Base-by-base conservation (phyloP, 2,113 vertebrate species). In the Ancistrus triradiatus region DNA sequence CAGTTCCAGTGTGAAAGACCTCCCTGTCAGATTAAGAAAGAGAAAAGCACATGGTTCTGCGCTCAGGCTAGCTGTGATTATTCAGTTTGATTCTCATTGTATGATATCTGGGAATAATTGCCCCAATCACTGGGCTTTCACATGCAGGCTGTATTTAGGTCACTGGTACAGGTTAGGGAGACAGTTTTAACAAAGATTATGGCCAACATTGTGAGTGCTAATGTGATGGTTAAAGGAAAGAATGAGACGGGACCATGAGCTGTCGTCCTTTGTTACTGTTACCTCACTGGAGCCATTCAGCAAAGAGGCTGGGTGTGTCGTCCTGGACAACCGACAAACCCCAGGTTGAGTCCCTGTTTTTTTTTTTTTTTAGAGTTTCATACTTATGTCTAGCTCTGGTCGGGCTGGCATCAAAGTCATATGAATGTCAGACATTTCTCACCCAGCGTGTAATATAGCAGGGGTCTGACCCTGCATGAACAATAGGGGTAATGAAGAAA, bases 101-200 rank as follows among this genome's bases (percentile, higher is more conserved):
- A 47, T 10, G 42, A n/a, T 44, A 63, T 55, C 48, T 67, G 70
- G 43, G 46, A 59, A 63, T 59, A 57, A 73, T 57, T 37, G n/a
- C 17, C 43, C 55, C 48, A 52, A 68, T 75, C 47, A 3, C 81
- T 71, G 66, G 70, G 75, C 80, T 70, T 77, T 64, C 63, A 84
- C 46, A 72, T 82, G 24, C 24, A 69, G 72, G 66, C 73, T 66
- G 56, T 70, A 64, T 81, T 75, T 64, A 77, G 83, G 83, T 86
- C 81, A 83, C 87, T 70, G 71, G 42, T 82, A 84, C 78, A 78
- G 85, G 77, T 85, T 88, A 79, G 63, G 84, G 81, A 81, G 83
- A 78, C 83, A 78, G 81, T 90, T 92, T 90, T 85, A 88, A 84
- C 87, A 88, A 78, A 89, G 87, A 90, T 91, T 89, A 88, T 18